phyloP scores from a whole-genome alignment of 2,888 invertebrate genomes.

The Pyrgus malvae region DNA sequence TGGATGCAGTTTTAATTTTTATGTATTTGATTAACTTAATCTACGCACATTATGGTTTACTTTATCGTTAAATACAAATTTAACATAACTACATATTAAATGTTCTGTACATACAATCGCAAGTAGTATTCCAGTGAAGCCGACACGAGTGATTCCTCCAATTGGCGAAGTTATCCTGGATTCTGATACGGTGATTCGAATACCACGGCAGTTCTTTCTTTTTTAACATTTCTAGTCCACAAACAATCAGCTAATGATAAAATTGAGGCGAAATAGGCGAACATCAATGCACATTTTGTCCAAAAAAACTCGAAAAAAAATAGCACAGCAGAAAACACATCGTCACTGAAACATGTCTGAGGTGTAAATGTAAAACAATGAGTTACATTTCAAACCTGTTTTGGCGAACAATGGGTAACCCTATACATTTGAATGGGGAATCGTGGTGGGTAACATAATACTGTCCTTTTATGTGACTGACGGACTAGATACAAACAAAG shows the following conservation, averaged over 20 bases:
- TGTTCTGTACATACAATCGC: conserved; percentile 67
- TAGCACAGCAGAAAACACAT: conserved; percentile 38
- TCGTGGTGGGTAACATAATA: conserved; percentile 38
- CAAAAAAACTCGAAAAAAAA: conserved; percentile 25
- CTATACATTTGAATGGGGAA: conserved; percentile 42
- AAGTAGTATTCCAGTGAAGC: conserved; percentile 67
- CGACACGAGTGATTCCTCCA: conserved; percentile 63
- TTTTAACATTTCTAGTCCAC: conserved; percentile 61
- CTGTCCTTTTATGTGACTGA: conserved; percentile 43
- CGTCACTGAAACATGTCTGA: conserved; percentile 41
- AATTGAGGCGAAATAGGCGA: conserved; percentile 32
- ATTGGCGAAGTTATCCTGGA: conserved; percentile 63
- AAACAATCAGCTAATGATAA: conserved; percentile 35
- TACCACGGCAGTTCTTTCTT: conserved; percentile 74
- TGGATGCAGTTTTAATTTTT: too few relatives aligned
- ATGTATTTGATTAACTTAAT: too few relatives aligned
- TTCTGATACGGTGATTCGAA: conserved; percentile 62
- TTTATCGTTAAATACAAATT: too few relatives aligned
- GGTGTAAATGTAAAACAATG: conserved; percentile 51
- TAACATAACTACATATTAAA: too few relatives aligned
- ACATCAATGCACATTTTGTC: conserved; percentile 28
- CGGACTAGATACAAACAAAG: conserved; percentile 34
- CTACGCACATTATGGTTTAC: too few relatives aligned
- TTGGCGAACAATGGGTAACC: conserved; percentile 47
- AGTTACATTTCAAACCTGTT: conserved; percentile 55